phyloP scores from a whole-genome alignment of 2,888 invertebrate species.

The Perdita meconis region DNA sequence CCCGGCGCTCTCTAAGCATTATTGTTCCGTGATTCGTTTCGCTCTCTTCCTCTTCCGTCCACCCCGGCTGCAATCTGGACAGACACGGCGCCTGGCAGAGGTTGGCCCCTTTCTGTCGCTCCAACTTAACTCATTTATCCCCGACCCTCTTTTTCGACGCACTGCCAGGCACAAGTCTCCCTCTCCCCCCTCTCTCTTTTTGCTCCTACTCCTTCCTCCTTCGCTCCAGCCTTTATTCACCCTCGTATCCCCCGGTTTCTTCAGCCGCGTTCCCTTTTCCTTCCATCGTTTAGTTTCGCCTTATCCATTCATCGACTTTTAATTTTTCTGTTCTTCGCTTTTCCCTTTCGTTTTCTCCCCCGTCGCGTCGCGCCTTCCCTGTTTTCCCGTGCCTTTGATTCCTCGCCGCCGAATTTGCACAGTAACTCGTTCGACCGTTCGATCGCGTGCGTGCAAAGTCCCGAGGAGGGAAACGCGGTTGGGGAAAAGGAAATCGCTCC shows the following conservation, averaged over 20 bases:
- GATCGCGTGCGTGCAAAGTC: slow-evolving; percentile 19
- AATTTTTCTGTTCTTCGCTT: background rate
- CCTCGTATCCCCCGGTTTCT: background rate
- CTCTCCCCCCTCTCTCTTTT: background rate
- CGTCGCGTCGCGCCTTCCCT: too few species aligned
- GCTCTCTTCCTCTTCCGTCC: slow-evolving; percentile 45
- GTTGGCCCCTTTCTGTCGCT: slow-evolving; percentile 57
- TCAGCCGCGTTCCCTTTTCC: background rate
- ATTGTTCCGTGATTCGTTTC: slow-evolving; percentile 66
- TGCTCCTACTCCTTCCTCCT: background rate
- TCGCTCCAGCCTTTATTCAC: background rate
- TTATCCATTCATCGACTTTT: slow-evolving; percentile 15
- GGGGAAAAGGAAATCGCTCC: slow-evolving; percentile 33
- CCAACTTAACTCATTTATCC: slow-evolving; percentile 72
- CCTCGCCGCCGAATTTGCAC: slow-evolving; percentile 29
- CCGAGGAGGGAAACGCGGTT: background rate
- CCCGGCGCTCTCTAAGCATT: slow-evolving; percentile 45
- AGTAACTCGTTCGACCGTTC: slow-evolving; percentile 27
- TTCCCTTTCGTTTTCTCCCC: background rate
- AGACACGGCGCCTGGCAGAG: slow-evolving; percentile 68
- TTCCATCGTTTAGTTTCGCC: background rate
- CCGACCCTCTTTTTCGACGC: slow-evolving; percentile 71
- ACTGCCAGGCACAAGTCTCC: slow-evolving; percentile 69
- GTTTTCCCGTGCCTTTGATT: too few species aligned
- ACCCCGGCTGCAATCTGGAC: slow-evolving; percentile 59